Evolutionary conservation across 2,113 vertebrate species (phyloP).

Genomic region (Dromiciops gliroides): DNA sequence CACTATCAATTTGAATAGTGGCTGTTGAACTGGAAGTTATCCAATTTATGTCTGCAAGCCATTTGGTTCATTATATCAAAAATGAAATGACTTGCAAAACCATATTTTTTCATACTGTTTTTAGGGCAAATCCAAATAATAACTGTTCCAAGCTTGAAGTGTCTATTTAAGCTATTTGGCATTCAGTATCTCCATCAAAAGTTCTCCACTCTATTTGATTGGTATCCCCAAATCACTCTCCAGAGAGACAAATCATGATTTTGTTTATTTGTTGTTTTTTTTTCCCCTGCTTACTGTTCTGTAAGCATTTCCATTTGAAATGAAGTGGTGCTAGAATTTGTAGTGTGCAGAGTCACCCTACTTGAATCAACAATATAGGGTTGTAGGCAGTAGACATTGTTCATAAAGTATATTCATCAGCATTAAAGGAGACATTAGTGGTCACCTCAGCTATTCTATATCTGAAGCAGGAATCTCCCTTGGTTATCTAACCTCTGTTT

Average conservation of each 20-base stretch:
- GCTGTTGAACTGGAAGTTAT: conserved; percentile 81
- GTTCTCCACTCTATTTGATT: conserved; percentile 23
- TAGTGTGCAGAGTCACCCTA: background rate
- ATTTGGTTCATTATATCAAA: conserved; percentile 81
- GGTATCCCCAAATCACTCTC: conserved; percentile 13
- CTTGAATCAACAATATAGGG: background rate
- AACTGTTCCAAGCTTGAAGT: conserved; percentile 33
- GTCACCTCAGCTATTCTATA: background rate
- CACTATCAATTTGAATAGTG: conserved; percentile 85
- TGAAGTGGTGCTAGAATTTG: background rate
- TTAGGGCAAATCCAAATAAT: conserved; percentile 52
- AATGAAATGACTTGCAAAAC: conserved; percentile 79
- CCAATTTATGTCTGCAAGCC: conserved; percentile 80
- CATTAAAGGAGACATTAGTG: background rate
- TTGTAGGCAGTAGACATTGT: background rate
- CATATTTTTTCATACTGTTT: conserved; percentile 66
- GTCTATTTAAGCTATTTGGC: conserved; percentile 38
- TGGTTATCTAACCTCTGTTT: background rate
- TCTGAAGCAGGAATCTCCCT: background rate
- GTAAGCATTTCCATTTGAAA: background rate
- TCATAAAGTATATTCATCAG: background rate
- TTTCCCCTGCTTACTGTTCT: background rate
- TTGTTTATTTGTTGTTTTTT: background rate
- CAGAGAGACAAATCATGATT: background rate
- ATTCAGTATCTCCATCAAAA: conserved; percentile 44